These are phyloP conservation scores for Nesoenas mayeri DNA, from an alignment of 2,113 vertebrate species.

Conservation along the genomic window DNA sequence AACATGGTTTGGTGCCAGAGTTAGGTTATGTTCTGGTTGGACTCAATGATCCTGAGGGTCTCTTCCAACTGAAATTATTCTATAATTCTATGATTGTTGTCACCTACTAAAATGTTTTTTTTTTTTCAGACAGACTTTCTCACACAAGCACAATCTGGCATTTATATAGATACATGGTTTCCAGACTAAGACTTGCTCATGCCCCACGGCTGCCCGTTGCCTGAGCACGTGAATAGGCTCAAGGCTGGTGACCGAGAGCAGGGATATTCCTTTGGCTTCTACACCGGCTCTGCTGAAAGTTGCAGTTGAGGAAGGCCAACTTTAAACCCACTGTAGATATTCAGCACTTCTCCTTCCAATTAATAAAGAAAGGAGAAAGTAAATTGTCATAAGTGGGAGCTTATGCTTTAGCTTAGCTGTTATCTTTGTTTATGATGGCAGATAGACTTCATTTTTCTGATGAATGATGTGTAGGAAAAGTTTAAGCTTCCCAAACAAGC, in stretches of 20 bases:
- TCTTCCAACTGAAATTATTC: too few relatives aligned
- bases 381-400: neutral
- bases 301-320: neutral
- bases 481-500: neutral
- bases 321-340: neutral
- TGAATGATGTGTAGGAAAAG: neutral
- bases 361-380: neutral
- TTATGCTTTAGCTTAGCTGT: neutral
- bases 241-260: fast-evolving
- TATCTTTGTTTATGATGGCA: neutral
- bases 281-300: neutral
- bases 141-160: neutral
- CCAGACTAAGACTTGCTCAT: neutral
- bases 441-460: neutral
- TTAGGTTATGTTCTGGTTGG: too few relatives aligned
- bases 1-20: too few relatives aligned
- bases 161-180: neutral
- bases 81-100: neutral
- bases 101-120: neutral
- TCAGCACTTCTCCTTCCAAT: neutral
- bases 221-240: neutral
- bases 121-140: neutral
- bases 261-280: neutral
- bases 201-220: fast-evolving
- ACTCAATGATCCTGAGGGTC: too few relatives aligned